Base-by-base conservation (phyloP, 2,888 invertebrate species). In the Cheilosia variabilis region DNA sequence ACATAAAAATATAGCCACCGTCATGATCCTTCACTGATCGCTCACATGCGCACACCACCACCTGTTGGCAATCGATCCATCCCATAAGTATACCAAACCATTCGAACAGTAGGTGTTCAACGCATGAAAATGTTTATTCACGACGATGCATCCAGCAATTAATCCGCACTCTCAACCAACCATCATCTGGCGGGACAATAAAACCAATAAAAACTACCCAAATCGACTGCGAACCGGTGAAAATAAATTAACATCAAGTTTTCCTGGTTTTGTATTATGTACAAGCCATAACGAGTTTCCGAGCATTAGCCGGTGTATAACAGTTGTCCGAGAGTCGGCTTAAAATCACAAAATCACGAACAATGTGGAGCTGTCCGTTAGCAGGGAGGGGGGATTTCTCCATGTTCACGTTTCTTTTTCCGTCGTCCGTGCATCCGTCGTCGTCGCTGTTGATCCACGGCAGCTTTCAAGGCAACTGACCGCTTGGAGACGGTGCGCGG, bases 181-280 rank as follows among this genome's bases (percentile, higher is more conserved):
- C 57, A 62, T 75, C 50, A 63, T 69, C 53, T 37, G 58, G 69
- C 41, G 57, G 43, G 57, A 78, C 24, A 55, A 34, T 17, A 53
- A 41, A 41, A 22, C 50, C 19, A 34, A 45, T 19, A 58, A 52
- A 58, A 27, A 43, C 41, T 41, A 71, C 37, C 41, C 65, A 58
- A 77, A 78, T 17, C 47, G 45, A 66, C 50, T 41, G 77, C 47
- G 43, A 84, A 84, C 80, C 84, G 80, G 84, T 75, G 84, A 80
- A 84, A 79, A 73, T 80, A 80, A 80, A 75, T 80, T 24, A 75
- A 37, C 69, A 43, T 84, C 80, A 53, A 83, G 83, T 83, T 84
- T 84, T 84, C 75, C 69, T 75, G 80, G 69, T 80, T 84, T 80
- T 4, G 31, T 31, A 6, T 27, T 27, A 27, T 27, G 27, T 13